Percentiles rank a stretch among this genome's conserved stretches.
These are phyloP conservation scores for Neosilurus hyrtlii DNA, from an alignment of 2,797 vertebrate genomes.

Conservation along the genomic window DNA sequence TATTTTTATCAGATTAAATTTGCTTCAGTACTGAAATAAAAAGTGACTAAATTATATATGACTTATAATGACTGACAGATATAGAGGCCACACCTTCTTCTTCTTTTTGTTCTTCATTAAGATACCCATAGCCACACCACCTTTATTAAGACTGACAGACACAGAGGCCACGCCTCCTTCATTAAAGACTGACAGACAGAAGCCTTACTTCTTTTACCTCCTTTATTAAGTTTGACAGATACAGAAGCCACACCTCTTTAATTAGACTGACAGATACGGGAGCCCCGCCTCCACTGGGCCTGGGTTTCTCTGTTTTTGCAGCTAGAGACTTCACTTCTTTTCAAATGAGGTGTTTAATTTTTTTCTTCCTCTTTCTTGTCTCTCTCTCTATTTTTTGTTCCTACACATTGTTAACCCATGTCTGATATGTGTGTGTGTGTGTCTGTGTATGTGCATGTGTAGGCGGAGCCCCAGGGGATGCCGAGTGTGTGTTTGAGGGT, in stretches of 20 bases:
- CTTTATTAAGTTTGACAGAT: not conserved
- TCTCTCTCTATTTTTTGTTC: not conserved
- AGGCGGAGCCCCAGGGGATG: slow-evolving; percentile 70
- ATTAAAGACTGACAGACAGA: no score
- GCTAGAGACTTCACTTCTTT: not conserved
- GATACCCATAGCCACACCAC: no score
- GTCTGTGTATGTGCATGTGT: slow-evolving; percentile 24
- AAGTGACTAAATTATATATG: not conserved
- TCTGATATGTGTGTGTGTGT: slow-evolving; percentile 7
- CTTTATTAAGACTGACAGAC: not conserved
- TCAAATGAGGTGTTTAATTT: not conserved
- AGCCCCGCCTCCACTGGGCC: not conserved
- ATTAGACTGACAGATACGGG: not conserved
- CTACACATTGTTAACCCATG: not conserved
- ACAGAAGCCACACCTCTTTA: not conserved
- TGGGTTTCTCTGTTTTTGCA: not conserved
- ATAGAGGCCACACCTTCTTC: not conserved
- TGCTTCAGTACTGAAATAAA: not conserved
- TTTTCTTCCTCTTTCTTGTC: not conserved
- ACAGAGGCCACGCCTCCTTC: not conserved
- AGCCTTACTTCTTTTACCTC: not conserved
- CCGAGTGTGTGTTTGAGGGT: slow-evolving; percentile 65
- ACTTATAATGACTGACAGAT: not conserved
- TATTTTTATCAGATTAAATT: not conserved
- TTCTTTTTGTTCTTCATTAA: no score